Conservation (phyloP, 2,888 invertebrate species). For the Merodon equestris region DNA sequence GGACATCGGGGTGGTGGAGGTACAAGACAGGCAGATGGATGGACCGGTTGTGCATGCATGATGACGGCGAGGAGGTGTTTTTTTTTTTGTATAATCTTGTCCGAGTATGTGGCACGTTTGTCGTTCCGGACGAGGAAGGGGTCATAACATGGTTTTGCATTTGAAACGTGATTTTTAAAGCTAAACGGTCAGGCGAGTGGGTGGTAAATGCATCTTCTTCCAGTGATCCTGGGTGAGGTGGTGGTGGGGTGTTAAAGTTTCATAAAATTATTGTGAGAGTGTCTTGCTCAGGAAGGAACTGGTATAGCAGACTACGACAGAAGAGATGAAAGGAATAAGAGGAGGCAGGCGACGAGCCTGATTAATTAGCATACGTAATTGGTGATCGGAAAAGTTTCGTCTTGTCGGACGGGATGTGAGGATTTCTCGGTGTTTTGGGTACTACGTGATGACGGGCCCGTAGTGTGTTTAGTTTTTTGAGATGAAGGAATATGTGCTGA, state of each 20-base stretch:
- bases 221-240: too few species aligned
- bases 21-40: constrained; percentile 19
- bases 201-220: constrained; percentile 28
- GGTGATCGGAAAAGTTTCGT: constrained; percentile 75
- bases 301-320: too few species aligned
- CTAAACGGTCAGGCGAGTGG: constrained; percentile 23
- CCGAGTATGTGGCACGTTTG: constrained; percentile 51
- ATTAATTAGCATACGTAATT: constrained; percentile 78
- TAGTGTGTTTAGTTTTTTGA: constrained; percentile 13
- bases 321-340: neutral
- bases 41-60: constrained; percentile 39
- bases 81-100: constrained; percentile 23
- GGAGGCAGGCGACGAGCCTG: constrained; percentile 51
- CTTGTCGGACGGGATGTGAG: constrained; percentile 28
- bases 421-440: constrained; percentile 28
- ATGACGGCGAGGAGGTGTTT: neutral
- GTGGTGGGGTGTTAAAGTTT: constrained; percentile 50
- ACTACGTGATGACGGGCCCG: constrained; percentile 49
- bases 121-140: constrained; percentile 42
- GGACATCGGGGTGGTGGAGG: constrained; percentile 30
- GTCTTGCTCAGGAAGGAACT: constrained; percentile 32
- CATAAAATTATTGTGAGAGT: constrained; percentile 63
- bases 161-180: constrained; percentile 64
- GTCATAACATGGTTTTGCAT: constrained; percentile 68
- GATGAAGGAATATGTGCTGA: constrained; percentile 31